Conservation (phyloP, 2,797 vertebrate species). For the Eurystomus glaucurus region DNA sequence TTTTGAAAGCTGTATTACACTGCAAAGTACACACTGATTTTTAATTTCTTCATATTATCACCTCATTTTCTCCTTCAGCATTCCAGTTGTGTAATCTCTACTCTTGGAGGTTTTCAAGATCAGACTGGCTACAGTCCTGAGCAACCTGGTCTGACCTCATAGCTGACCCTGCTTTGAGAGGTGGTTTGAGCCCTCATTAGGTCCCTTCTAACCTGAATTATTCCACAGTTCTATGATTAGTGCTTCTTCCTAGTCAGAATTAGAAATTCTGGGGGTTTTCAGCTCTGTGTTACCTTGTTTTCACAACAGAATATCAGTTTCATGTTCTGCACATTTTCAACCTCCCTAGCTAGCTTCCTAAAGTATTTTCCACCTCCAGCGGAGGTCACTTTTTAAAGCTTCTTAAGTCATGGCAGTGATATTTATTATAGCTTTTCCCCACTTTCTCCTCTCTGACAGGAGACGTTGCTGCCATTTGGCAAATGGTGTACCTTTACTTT, state of each 20-base stretch:
- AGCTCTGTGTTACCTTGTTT: neutral
- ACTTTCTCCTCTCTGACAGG: neutral
- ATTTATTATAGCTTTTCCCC: neutral
- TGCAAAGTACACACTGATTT: neutral
- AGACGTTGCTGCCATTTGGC: slow-evolving; percentile 8
- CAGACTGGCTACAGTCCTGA: neutral
- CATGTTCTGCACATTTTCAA: neutral
- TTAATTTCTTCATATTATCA: neutral
- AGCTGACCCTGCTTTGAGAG: neutral
- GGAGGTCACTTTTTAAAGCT: neutral
- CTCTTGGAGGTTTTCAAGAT: neutral
- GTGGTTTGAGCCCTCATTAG: neutral
- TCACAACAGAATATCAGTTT: neutral
- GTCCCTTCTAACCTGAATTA: neutral
- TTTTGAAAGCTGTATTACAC: neutral
- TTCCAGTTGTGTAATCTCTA: neutral
- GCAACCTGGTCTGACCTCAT: neutral
- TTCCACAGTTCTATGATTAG: neutral
- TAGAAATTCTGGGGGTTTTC: neutral
- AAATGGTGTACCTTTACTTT: neutral
- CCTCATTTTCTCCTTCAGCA: neutral
- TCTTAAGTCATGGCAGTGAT: neutral
- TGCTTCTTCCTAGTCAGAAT: neutral
- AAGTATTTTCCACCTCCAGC: neutral
- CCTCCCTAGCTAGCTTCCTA: neutral